A percentile compares a stretch with the other conserved stretches of the same genome.
phyloP scores from a whole-genome alignment of 92 coral and sea anemone genomes.

The Chrysogorgia sp. region DNA sequence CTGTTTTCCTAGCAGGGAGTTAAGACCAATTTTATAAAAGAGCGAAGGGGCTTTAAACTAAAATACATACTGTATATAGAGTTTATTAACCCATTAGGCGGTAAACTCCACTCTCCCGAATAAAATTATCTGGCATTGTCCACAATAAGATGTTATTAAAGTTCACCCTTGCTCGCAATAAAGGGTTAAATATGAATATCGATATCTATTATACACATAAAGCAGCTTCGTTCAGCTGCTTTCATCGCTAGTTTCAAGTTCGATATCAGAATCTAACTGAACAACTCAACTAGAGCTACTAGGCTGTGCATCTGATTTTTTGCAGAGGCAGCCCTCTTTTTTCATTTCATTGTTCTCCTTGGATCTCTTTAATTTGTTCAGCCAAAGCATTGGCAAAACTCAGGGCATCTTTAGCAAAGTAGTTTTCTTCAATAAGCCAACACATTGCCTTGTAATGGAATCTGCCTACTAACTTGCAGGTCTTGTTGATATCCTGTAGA shows the following conservation, averaged over 20 bases:
- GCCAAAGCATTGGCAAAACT: slow-evolving; percentile 40
- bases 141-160: no score
- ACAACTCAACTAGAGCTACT: slow-evolving; percentile 12
- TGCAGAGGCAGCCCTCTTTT: slow-evolving; percentile 43
- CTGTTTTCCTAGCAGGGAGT: not conserved
- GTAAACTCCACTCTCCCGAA: no score
- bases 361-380: slow-evolving; percentile 48
- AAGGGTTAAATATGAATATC: no score
- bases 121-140: no score
- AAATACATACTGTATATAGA: no score
- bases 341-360: slow-evolving; percentile 33
- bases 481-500: slow-evolving; percentile 38
- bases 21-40: slow-evolving; percentile 9
- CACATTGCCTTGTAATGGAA: slow-evolving; percentile 34
- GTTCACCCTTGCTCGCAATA: no score
- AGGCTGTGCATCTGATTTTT: slow-evolving; percentile 42
- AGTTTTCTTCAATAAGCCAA: slow-evolving; percentile 43
- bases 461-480: slow-evolving; percentile 33
- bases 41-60: no score
- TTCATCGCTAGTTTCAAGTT: slow-evolving; percentile 9
- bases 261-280: slow-evolving; percentile 27
- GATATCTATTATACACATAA: no score
- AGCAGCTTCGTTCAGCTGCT: no score
- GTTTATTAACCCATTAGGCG: no score
- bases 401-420: slow-evolving; percentile 47